A percentile compares a stretch with the other conserved stretches of the same genome.
phyloP scores from a whole-genome alignment of 2,888 invertebrate genomes.

The Pecten maximus region DNA sequence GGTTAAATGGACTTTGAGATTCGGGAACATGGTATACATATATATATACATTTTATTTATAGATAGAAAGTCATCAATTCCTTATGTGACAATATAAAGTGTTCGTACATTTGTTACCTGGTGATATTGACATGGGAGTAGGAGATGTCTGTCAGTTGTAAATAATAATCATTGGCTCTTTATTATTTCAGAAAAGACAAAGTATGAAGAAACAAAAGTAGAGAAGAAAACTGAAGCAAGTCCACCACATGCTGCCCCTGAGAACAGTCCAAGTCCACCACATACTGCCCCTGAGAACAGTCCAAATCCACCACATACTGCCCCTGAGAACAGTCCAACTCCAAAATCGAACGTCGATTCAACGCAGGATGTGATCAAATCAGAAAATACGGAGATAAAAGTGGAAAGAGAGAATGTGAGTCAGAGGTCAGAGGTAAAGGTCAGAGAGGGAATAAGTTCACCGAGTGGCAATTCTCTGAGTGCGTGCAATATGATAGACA shows the following conservation, averaged over 20 bases:
- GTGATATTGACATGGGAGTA: no score
- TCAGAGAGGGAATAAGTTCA: not conserved
- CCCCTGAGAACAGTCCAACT: not conserved
- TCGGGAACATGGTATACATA: no score
- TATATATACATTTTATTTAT: no score
- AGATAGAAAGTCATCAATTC: no score
- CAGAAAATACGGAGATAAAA: no score
- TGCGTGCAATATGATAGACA: constrained; percentile 18
- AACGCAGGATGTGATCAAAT: not conserved
- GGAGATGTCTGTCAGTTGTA: no score
- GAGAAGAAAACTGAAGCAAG: not conserved
- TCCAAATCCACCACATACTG: not conserved
- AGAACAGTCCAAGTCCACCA: not conserved
- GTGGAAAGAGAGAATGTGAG: not conserved
- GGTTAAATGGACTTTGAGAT: no score
- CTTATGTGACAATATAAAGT: no score
- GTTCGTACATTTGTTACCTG: no score
- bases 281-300: not conserved
- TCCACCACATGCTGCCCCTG: not conserved
- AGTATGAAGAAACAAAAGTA: not conserved
- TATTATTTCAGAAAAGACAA: not conserved
- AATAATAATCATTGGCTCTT: no score
- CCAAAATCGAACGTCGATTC: not conserved
- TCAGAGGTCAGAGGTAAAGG: not conserved
- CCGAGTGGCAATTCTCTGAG: not conserved